Base-by-base conservation (phyloP, 1,140 invertebrate species). In the Bombus fervidus region DNA sequence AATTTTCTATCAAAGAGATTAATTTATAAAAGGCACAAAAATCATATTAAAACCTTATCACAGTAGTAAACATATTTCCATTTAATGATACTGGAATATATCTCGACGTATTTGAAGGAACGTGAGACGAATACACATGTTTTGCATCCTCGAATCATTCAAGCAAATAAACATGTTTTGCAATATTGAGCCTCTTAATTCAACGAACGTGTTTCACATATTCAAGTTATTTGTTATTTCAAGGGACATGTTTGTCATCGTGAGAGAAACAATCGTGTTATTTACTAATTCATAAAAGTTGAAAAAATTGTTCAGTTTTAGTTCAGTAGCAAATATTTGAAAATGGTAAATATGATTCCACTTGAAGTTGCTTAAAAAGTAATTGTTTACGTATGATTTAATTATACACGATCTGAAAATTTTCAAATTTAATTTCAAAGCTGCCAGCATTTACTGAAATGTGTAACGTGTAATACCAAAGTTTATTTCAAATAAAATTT, bases 161-260 rank as follows among this genome's bases (percentile, higher is more conserved):
- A 25, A 66, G 15, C 22, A 79, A 66, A 43, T 66, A 66, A 66
- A 66, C 76, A 47, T 43, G 76, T 43, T 79, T 66, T 43, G 76
- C 76, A 34, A 31, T 28, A 9, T 8, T 13, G 22, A 25, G 39
- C 39, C 9, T 4, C 39, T 66, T 79, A 25, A 79, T 79, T 37
- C 62, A 47, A 66, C 15, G 59, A 31, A 43, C 75, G 59, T 39
- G 76, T 64, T 39, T 31, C 37, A 13, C 53, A 31, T 59, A 12
- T 28, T 41, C 47, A 47, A 72, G 68, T 34, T n/a, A 28, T 31
- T 81, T 37, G 47, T 72, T 72, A 57, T 72, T 57, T 39, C 79
- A 15, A 71, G 76, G 25, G 34, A 39, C 37, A 37, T 25, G 22
- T 76, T 59, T 28, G 3, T 9, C 34, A 34, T 8, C 31, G 53